Conservation (phyloP, 1,140 invertebrate genomes). For the Holotrichia oblita region DNA sequence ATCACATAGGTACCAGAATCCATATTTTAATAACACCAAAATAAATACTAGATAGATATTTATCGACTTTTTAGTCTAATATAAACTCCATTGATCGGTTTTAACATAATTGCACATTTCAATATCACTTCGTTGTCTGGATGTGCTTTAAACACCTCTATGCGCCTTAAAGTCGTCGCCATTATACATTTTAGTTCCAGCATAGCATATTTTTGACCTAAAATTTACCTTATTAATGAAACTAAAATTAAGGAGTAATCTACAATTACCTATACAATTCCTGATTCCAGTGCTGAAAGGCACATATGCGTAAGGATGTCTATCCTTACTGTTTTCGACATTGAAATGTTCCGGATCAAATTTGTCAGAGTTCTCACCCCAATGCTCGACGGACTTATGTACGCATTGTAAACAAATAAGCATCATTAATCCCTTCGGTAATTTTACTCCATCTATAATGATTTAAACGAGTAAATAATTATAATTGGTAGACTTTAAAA, state of each 20-base stretch:
- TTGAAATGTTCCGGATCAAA: constrained; percentile 84
- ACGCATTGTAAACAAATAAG: constrained; percentile 66
- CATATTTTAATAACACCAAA: no score
- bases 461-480: no score
- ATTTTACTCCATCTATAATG: constrained; percentile 59
- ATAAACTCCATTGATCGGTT: constrained; percentile 59
- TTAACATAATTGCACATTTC: constrained; percentile 60
- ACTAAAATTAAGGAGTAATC: background rate
- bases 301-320: constrained; percentile 67
- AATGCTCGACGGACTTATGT: constrained; percentile 73
- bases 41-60: no score
- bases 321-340: constrained; percentile 65
- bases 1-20: no score
- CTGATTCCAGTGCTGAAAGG: constrained; percentile 76
- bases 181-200: constrained; percentile 78
- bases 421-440: constrained; percentile 65
- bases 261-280: constrained; percentile 71
- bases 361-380: constrained; percentile 71
- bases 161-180: constrained; percentile 73
- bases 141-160: constrained; percentile 61
- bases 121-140: constrained; percentile 52
- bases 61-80: background rate
- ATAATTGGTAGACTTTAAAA: background rate
- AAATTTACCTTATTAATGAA: background rate
- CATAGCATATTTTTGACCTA: constrained; percentile 81